Evolutionary conservation across 2,888 invertebrate species (phyloP).

Genomic region (Anoncus sp.): DNA sequence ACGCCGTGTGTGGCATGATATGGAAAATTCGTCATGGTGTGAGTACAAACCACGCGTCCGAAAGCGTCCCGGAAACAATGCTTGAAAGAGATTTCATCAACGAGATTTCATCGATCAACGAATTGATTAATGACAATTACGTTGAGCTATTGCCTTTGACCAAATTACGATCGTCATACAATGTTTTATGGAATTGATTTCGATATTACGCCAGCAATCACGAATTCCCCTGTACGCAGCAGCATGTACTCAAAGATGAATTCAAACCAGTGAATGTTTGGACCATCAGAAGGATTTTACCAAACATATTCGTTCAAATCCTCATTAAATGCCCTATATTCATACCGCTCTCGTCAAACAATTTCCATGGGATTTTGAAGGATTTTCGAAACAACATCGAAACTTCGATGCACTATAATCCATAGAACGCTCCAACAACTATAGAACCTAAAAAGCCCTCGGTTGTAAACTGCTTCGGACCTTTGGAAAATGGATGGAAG

Average conservation of each 20-base stretch:
- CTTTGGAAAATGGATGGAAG: neutral
- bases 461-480: constrained; percentile 10
- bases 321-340: neutral
- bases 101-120: constrained; percentile 26
- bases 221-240: no score
- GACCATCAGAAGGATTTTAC: neutral
- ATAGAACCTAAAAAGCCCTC: neutral
- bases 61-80: neutral
- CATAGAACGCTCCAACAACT: constrained; percentile 10
- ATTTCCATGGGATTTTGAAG: constrained; percentile 7
- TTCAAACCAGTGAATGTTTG: neutral
- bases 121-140: constrained; percentile 7
- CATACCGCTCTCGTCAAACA: neutral
- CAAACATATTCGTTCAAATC: neutral
- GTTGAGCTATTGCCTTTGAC: neutral
- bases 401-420: constrained; percentile 26
- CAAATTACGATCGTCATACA: no score
- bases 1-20: constrained; percentile 21
- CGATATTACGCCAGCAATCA: no score
- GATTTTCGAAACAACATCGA: constrained; percentile 6
- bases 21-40: constrained; percentile 26
- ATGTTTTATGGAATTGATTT: no score
- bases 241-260: neutral
- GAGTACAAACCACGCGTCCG: constrained; percentile 10
- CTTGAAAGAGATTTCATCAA: constrained; percentile 44